Percentiles rank a stretch among this genome's conserved stretches.
phyloP scores from a whole-genome alignment of 2,888 invertebrate genomes.

The Dysmachus trigonus region DNA sequence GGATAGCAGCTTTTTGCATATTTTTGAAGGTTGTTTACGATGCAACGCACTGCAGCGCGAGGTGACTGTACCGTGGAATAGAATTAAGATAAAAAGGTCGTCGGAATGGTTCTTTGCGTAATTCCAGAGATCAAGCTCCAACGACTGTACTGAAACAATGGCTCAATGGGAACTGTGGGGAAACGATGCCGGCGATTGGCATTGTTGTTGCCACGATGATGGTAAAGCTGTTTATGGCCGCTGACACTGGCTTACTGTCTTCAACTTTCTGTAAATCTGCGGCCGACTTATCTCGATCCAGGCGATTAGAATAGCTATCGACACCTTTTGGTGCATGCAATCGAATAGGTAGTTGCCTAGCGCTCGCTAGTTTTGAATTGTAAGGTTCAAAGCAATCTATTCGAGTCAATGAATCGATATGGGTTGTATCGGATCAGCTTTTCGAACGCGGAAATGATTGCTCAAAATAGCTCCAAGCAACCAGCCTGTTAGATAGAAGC shows the following conservation, averaged over 20 bases:
- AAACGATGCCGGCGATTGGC: neutral
- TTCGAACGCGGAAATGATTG: conserved; percentile 26
- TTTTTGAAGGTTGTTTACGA: conserved; percentile 10
- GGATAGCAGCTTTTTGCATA: neutral
- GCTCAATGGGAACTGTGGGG: conserved; percentile 12
- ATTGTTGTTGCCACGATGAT: conserved; percentile 20
- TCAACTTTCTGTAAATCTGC: conserved; percentile 7
- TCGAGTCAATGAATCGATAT: neutral
- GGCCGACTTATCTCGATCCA: neutral
- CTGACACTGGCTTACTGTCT: conserved; percentile 21
- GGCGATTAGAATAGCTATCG: conserved; percentile 25
- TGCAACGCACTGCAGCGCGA: conserved; percentile 15
- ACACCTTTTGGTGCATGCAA: neutral
- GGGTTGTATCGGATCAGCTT: neutral
- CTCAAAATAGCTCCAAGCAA: neutral
- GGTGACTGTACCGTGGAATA: neutral
- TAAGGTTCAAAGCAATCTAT: neutral
- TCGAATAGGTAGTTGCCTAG: neutral
- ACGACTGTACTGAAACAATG: neutral
- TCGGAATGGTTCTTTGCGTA: conserved; percentile 13
- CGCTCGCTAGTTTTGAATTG: neutral
- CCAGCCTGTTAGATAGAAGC: neutral
- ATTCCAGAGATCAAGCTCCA: neutral
- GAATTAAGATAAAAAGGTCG: neutral
- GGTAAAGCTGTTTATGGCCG: neutral